phyloP scores from a whole-genome alignment of 2,113 vertebrate species.

The Lagopus muta region DNA sequence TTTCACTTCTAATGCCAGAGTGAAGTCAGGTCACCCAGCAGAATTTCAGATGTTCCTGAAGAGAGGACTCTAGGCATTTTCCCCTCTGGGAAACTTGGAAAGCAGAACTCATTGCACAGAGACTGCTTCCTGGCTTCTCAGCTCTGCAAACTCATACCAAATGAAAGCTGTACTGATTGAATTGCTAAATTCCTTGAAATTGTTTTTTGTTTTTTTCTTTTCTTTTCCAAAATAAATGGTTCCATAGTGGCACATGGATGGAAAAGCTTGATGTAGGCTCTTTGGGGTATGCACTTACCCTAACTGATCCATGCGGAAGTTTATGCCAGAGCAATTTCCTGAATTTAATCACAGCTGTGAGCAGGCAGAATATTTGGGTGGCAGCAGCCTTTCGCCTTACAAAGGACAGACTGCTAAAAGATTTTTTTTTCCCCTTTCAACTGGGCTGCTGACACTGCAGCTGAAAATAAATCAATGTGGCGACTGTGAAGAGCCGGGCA shows the following conservation, averaged over 20 bases:
- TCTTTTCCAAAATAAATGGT: neutral
- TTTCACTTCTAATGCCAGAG: neutral
- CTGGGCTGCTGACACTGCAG: neutral
- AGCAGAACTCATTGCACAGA: neutral
- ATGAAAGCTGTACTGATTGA: neutral
- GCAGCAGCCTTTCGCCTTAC: neutral
- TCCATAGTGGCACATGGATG: neutral
- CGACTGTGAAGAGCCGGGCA: constrained; percentile 1
- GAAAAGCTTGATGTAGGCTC: neutral
- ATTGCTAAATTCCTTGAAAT: neutral
- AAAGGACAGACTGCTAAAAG: constrained; percentile 36
- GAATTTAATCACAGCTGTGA: neutral
- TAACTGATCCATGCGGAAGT: neutral
- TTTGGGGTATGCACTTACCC: neutral
- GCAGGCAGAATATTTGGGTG: constrained; percentile 15
- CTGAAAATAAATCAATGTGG: constrained; percentile 56
- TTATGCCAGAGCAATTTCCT: neutral
- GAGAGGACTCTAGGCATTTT: neutral
- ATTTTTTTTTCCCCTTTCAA: constrained; percentile 11
- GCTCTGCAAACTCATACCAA: neutral
- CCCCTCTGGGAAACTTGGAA: neutral
- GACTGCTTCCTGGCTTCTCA: neutral
- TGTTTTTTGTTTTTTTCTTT: neutral
- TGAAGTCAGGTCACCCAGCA: neutral
- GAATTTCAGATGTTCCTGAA: neutral